A percentile compares a stretch with the other conserved stretches of the same genome.
These are phyloP conservation scores for Arctocebus calabarensis DNA, from an alignment of 2,797 vertebrate genomes.

Conservation along the genomic window DNA sequence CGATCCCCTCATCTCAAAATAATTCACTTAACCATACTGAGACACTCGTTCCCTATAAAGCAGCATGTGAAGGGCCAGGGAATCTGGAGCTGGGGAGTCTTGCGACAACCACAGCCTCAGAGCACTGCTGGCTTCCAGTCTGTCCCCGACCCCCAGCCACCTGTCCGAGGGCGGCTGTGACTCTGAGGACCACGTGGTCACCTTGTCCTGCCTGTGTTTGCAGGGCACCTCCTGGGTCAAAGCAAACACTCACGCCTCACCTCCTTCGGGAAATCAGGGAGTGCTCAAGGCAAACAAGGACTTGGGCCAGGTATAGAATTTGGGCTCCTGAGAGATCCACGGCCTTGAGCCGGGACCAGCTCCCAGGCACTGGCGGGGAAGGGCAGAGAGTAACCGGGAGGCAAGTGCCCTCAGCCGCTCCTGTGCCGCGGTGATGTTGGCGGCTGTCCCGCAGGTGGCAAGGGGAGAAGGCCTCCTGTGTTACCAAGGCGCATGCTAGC, in stretches of 20 bases:
- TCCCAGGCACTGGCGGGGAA: neutral
- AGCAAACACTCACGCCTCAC: constrained; percentile 1
- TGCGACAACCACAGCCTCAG: fast-evolving
- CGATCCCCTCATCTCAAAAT: neutral
- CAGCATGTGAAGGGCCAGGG: neutral
- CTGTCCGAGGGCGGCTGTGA: neutral
- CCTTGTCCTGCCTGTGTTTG: constrained; percentile 13
- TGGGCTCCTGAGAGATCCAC: neutral
- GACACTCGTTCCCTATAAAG: neutral
- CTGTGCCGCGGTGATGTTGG: too few species aligned
- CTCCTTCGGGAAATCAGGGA: neutral
- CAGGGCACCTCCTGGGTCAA: constrained; percentile 45
- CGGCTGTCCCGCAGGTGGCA: neutral
- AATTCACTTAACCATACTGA: neutral
- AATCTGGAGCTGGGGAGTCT: neutral
- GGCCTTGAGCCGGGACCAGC: neutral
- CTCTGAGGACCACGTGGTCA: neutral
- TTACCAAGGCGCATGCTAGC: neutral
- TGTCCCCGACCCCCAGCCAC: fast-evolving
- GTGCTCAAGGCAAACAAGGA: neutral
- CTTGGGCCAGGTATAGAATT: neutral
- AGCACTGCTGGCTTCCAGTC: too few species aligned
- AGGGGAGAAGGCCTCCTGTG: neutral
- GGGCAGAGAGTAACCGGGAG: too few species aligned
- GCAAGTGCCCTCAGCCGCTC: too few species aligned